A percentile compares a stretch with the other conserved stretches of the same genome.
Conservation (phyloP, 2,113 vertebrate genomes). For the Limanda limanda region DNA sequence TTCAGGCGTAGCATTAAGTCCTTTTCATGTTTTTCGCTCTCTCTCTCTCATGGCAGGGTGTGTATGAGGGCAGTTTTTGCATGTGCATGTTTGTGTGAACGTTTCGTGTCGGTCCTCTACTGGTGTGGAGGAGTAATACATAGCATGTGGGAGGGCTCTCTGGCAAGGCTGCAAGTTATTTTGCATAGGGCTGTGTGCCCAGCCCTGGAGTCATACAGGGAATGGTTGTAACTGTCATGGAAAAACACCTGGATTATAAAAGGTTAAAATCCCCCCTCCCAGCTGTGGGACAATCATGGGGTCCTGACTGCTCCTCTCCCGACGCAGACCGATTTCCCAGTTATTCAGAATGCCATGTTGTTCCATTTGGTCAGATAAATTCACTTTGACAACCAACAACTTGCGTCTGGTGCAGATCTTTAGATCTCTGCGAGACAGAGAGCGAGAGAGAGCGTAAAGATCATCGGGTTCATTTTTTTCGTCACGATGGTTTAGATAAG, state of each 20-base stretch:
- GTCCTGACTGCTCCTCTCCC: conserved; percentile 7
- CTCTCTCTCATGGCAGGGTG: background rate
- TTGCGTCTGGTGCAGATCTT: background rate
- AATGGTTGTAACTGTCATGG: conserved; percentile 83
- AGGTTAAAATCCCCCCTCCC: conserved; percentile 60
- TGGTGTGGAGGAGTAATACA: conserved; percentile 38
- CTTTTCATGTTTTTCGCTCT: background rate
- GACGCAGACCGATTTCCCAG: background rate
- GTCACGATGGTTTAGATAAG: background rate
- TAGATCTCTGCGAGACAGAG: background rate
- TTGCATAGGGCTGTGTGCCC: conserved; percentile 84
- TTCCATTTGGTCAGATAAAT: background rate
- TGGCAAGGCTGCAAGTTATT: conserved; percentile 72
- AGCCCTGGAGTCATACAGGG: conserved; percentile 73
- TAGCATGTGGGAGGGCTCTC: conserved; percentile 64
- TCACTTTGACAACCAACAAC: background rate
- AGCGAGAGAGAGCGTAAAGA: no score
- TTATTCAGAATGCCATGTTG: no score
- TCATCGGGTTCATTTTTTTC: background rate
- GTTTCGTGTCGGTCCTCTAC: background rate
- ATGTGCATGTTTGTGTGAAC: conserved; percentile 13
- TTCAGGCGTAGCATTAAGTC: background rate
- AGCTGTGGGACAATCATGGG: background rate
- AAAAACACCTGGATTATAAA: conserved; percentile 87
- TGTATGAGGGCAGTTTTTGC: background rate